A percentile compares a stretch with the other conserved stretches of the same genome.
Conservation (phyloP, 2,797 vertebrate genomes). For the Anomalospiza imberbis region DNA sequence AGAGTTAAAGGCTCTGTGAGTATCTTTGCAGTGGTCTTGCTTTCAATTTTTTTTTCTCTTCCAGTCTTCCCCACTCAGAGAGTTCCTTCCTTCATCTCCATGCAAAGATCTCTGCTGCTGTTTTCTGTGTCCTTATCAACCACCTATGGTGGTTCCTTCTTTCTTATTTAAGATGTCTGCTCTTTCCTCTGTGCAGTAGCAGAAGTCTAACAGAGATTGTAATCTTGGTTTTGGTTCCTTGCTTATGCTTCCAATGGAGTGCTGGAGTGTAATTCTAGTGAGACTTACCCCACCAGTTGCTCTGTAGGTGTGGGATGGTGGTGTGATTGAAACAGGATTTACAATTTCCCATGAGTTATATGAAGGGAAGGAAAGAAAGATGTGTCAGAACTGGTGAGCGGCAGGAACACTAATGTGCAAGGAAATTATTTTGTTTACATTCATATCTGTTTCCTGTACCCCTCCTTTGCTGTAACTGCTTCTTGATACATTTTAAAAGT, state of each 20-base stretch:
- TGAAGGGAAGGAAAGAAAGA: not conserved
- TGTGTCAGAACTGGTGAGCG: not conserved
- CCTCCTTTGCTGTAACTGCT: not conserved
- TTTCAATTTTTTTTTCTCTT: not conserved
- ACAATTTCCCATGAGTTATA: not conserved
- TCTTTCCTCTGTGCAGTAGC: not conserved
- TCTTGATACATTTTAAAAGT: not conserved
- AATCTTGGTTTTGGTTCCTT: not conserved
- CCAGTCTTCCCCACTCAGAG: not conserved
- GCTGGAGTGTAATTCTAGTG: not conserved
- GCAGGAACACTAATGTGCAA: not conserved
- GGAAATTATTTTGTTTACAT: conserved; percentile 5
- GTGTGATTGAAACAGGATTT: not conserved
- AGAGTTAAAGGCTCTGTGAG: not conserved
- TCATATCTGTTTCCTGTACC: not conserved
- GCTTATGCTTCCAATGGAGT: not conserved
- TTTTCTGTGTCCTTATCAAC: not conserved
- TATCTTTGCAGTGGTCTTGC: not conserved
- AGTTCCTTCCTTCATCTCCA: not conserved
- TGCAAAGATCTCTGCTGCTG: not conserved
- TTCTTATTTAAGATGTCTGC: not conserved
- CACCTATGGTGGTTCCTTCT: not conserved
- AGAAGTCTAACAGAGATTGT: not conserved
- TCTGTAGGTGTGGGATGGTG: not conserved
- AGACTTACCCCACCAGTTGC: not conserved